Evolutionary conservation across 2,113 vertebrate genomes (phyloP), one percentile per base, ranked within the genome.

Genomic region (Phrynocephalus versicolor): DNA sequence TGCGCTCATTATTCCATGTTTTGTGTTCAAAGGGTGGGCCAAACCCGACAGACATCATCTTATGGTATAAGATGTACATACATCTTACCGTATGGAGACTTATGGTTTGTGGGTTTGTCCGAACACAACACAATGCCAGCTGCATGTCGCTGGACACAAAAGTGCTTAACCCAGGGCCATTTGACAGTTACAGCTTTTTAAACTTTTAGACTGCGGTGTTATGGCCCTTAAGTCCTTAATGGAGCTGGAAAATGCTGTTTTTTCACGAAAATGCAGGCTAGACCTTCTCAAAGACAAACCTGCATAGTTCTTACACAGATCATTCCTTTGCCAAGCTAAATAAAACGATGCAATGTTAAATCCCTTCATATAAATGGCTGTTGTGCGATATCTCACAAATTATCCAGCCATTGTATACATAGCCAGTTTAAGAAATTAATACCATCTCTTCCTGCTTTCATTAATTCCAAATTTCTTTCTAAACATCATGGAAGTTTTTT

Each of bases 401-500:
- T 71, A 60, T 83, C 16, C 6, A 25, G 45, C 39, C 23, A 5
- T n/a, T 84, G 70, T 84, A 80, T 83, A 81, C 71, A 85, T 75
- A 73, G n/a, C 77, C 27, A 23, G 67, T 51, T 79, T 77, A 69
- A 62, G 25, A 82, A 79, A 79, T 72, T 39, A 84, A 60, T 75
- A 55, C 82, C 25, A 1, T 57, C 25, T 73, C 27, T 57, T 85
- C 76, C 62, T 39, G 62, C 69, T 64, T 92, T 90, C 79, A 67
- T 85, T 78, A 89, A 87, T 92, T 89, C 77, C 84, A 79, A 18
- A 60, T 74, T 85, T 77, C 39, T 90, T 78, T 90, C 78, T 91
- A 88, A 89, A 90, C 27, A 74, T 57, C 85, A 82, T 80, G 37
- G 83, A 87, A 88, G 88, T 27, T 65, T 65, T n/a, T 81, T 83